A percentile compares a stretch with the other conserved stretches of the same genome.
phyloP scores from a whole-genome alignment of 2,888 invertebrate species.

The Cybosia mesomella region DNA sequence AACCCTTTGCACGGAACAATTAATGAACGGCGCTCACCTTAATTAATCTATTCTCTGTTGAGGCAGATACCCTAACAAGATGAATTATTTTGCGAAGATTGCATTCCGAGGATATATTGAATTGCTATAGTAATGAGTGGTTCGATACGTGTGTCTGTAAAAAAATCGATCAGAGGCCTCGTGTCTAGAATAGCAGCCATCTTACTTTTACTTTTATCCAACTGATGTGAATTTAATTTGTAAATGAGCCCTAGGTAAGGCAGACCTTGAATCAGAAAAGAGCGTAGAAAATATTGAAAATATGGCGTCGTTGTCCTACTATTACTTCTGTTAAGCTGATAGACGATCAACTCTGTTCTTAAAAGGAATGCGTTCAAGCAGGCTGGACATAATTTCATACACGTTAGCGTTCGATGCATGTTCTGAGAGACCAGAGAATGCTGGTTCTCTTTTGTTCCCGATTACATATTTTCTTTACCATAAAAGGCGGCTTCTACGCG shows the following conservation, averaged over 20 bases:
- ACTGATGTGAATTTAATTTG: background rate
- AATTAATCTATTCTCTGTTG: conserved; percentile 52
- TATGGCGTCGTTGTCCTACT: background rate
- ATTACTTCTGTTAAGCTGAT: background rate
- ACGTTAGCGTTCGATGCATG: background rate
- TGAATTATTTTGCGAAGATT: conserved; percentile 41
- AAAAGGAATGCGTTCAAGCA: background rate
- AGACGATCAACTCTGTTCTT: background rate
- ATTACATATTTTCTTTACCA: background rate
- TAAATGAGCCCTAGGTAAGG: background rate
- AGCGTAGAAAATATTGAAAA: background rate
- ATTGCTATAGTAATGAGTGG: conserved; percentile 38
- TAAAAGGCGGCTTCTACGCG: background rate
- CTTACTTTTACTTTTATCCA: background rate
- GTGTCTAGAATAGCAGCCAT: background rate
- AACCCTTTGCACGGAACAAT: conserved; percentile 59
- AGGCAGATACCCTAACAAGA: conserved; percentile 40
- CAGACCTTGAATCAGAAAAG: background rate
- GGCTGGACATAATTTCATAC: too few relatives aligned
- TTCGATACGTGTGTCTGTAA: conserved; percentile 22
- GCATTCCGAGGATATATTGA: conserved; percentile 38
- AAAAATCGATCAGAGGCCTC: background rate
- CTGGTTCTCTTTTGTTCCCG: background rate
- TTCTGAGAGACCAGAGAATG: background rate
- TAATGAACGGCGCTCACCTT: conserved; percentile 61